phyloP scores from a whole-genome alignment of 1,140 invertebrate genomes.

The Muscidifurax raptorellus region DNA sequence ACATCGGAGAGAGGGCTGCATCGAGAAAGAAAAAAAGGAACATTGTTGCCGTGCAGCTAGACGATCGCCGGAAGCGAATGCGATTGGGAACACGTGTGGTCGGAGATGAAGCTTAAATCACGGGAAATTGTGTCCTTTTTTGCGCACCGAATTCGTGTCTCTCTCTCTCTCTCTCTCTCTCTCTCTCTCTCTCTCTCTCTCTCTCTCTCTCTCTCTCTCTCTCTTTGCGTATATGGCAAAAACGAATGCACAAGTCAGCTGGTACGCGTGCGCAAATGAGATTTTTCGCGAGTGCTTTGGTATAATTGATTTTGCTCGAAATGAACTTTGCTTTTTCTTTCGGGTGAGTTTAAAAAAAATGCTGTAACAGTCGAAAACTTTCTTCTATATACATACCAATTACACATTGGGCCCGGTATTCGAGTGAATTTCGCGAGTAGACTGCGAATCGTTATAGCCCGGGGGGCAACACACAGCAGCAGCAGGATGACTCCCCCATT shows the following conservation, averaged over 20 bases:
- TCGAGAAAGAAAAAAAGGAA: background rate
- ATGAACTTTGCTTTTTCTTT: too few species aligned
- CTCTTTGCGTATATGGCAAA: background rate
- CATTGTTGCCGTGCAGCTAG: background rate
- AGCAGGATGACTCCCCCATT: conserved; percentile 65
- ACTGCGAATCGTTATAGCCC: conserved; percentile 30
- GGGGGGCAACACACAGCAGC: conserved; percentile 48
- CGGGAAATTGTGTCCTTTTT: conserved; percentile 39
- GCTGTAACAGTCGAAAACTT: too few species aligned
- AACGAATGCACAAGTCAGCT: background rate
- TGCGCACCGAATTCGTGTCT: conserved; percentile 14
- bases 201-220: background rate
- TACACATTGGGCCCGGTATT: too few species aligned
- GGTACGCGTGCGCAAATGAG: too few species aligned
- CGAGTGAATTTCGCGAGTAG: background rate
- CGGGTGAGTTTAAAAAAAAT: too few species aligned
- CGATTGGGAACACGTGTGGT: conserved; percentile 26
- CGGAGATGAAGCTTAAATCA: conserved; percentile 16
- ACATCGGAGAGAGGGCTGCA: background rate
- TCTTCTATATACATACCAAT: too few species aligned
- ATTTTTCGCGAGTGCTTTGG: too few species aligned
- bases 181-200: background rate
- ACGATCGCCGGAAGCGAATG: conserved; percentile 22
- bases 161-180: background rate
- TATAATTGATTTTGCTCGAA: too few species aligned